These are phyloP conservation scores for Neocrepidodera transversa DNA, from an alignment of 2,888 invertebrate genomes.

Conservation along the genomic window DNA sequence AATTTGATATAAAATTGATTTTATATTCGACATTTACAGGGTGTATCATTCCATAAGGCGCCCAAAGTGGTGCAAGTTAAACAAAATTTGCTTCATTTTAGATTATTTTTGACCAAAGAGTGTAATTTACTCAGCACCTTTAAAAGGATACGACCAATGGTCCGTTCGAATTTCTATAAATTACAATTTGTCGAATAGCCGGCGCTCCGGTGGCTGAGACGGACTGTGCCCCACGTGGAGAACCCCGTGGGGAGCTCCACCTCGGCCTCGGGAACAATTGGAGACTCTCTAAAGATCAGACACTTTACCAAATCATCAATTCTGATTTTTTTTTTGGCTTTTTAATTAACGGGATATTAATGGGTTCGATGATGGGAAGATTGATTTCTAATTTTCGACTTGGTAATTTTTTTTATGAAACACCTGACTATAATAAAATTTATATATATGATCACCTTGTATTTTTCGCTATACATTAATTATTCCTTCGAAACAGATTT, in stretches of 20 bases:
- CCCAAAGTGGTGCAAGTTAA: no score
- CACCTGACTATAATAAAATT: no score
- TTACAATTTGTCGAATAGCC: conserved; percentile 61
- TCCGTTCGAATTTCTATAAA: conserved; percentile 52
- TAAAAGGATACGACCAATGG: conserved; percentile 15
- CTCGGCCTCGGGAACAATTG: conserved; percentile 55
- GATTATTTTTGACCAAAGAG: no score
- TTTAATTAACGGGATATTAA: conserved; percentile 44
- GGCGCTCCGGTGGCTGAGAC: conserved; percentile 43
- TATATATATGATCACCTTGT: no score
- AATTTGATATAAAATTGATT: no score
- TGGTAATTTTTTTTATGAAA: background rate
- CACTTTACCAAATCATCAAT: conserved; percentile 57
- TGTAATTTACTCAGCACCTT: conserved; percentile 26
- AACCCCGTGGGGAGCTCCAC: conserved; percentile 54
- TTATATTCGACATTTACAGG: no score
- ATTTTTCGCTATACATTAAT: no score
- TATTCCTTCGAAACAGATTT: no score
- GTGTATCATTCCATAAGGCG: no score
- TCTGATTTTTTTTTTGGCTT: conserved; percentile 43
- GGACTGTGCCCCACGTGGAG: conserved; percentile 51
- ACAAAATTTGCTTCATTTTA: no score
- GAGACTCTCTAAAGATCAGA: conserved; percentile 51
- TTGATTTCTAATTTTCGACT: conserved; percentile 2
- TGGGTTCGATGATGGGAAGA: conserved; percentile 18